phyloP scores from a whole-genome alignment of 2,113 vertebrate species.

The Mionectes macconnelli region DNA sequence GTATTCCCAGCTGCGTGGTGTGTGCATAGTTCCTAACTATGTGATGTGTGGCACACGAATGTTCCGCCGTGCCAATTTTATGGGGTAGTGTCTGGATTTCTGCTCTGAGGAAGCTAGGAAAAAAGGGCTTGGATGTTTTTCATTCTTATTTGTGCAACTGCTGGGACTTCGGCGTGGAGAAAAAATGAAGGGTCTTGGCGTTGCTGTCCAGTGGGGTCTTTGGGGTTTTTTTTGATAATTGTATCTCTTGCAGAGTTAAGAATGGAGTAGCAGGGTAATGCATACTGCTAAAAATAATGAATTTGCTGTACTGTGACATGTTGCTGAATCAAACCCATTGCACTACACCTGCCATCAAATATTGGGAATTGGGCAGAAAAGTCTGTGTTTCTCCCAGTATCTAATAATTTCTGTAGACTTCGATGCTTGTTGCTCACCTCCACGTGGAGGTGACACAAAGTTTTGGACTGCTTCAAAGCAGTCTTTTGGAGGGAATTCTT shows the following conservation, averaged over 20 bases:
- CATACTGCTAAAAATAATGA: not conserved
- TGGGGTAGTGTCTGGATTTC: not conserved
- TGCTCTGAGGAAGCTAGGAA: not conserved
- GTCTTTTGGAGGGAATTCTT: not conserved
- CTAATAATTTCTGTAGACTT: not conserved
- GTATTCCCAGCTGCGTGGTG: not conserved
- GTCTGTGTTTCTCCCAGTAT: not conserved
- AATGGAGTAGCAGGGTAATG: not conserved
- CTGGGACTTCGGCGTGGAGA: not conserved
- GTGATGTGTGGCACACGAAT: not conserved
- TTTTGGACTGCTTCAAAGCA: not conserved
- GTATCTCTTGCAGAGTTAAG: not conserved
- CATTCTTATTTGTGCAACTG: not conserved
- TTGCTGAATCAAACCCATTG: not conserved
- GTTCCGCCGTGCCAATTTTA: not conserved
- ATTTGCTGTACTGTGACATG: not conserved
- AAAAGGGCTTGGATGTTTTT: not conserved
- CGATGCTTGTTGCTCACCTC: not conserved
- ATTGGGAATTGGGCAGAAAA: not conserved
- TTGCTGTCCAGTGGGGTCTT: not conserved
- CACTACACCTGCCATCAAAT: not conserved
- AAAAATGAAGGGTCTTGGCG: not conserved
- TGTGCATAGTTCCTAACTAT: not conserved
- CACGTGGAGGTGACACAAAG: not conserved
- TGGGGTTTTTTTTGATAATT: not conserved